Base-by-base conservation (phyloP, 64 coral and sea anemone species). In the Stichodactyla helianthus region DNA sequence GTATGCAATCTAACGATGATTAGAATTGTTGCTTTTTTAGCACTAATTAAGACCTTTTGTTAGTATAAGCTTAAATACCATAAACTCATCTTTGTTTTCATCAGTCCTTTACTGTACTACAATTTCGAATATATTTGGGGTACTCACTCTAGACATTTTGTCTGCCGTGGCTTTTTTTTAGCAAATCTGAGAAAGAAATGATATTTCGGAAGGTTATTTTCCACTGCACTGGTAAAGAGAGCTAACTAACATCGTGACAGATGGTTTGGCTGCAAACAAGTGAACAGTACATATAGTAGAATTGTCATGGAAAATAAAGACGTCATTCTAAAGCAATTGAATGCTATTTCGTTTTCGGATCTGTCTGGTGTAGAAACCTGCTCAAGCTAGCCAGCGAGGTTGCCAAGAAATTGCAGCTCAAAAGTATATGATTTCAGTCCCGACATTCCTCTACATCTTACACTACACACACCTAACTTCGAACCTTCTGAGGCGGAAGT, bases 141-240 rank as follows among this genome's bases (percentile, higher is more conserved):
- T 79, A 81, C 78, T 81, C n/a, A 81, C 78, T 53, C 10, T 81
- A 28, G 31, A 52, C 50, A 19, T 81, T 52, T 81, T 81, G 51
- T 81, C 51, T 54, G 51, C 14, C 50, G 6, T 53, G 78, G 50
- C 51, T 81, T 5, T 81, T 2, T 81, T 19, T 54, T 81, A 1
- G 8, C 52, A 81, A 81, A 81, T 53, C 52, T 81, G 51, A 51
- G 2, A 54, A 81, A 81, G 5, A 52, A 52, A 81, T 52, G 4
- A 7, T 63, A 16, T 44, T 44, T 44, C 2, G 51, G 31, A 79
- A 50, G 31, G n/a, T 71, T 71, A 71, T 6, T 71, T 20, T 6
- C 20, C 55, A 58, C 35, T 44, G 35, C 35, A 44, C 10, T 25
- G 65, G 65, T 26, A 8, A 71, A 71, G n/a, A 71, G 35, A 44